These are phyloP conservation scores for Scaptomyza flava DNA, from an alignment of 2,888 invertebrate species.

Conservation along the genomic window DNA sequence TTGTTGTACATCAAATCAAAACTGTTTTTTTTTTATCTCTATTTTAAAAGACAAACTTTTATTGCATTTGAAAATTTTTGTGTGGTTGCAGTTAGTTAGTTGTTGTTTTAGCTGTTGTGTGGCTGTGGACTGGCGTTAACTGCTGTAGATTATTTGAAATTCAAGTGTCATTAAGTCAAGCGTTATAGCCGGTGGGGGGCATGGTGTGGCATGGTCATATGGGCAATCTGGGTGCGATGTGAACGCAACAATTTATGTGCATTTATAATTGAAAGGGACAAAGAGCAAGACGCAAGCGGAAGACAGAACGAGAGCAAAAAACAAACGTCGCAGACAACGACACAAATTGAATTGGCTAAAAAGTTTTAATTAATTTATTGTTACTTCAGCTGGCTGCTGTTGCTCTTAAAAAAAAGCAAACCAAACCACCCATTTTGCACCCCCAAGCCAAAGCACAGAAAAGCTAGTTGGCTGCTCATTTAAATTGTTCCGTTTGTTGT, in stretches of 20 bases:
- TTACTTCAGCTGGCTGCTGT: conserved; percentile 69
- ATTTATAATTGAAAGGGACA: conserved; percentile 77
- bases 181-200: conserved; percentile 6
- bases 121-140: conserved; percentile 43
- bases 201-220: conserved; percentile 14
- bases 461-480: conserved; percentile 61
- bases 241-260: conserved; percentile 73
- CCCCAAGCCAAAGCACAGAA: not conserved
- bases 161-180: conserved; percentile 69
- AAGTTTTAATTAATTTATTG: conserved; percentile 80
- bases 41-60: conserved; percentile 37
- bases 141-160: conserved; percentile 68
- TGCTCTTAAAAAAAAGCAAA: conserved; percentile 1
- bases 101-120: conserved; percentile 24
- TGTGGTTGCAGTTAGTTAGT: conserved; percentile 20
- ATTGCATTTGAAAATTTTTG: conserved; percentile 39
- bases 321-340: conserved; percentile 67
- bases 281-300: conserved; percentile 23
- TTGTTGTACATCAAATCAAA: conserved; percentile 19
- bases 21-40: not conserved
- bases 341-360: conserved; percentile 81
- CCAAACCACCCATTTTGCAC: conserved; percentile 11
- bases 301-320: conserved; percentile 8
- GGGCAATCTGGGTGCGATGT: conserved; percentile 26
- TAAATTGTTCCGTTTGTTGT: conserved; percentile 54